These are phyloP conservation scores for Zeus faber DNA, from an alignment of 2,113 vertebrate genomes.

Conservation along the genomic window DNA sequence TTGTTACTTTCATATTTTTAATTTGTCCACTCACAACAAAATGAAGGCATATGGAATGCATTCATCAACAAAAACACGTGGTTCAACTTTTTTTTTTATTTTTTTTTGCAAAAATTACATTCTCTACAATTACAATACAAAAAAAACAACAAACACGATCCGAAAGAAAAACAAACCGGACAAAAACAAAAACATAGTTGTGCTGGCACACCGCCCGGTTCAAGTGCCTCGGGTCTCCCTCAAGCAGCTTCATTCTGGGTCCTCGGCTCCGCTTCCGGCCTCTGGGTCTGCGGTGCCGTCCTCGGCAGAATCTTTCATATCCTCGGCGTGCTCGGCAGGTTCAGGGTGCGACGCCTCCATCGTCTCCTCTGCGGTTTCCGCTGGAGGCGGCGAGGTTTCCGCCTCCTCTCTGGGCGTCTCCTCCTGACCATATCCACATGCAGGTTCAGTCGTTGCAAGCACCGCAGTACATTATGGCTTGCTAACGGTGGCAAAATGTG, in stretches of 20 bases:
- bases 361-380: conserved; percentile 55
- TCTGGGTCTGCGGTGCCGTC: background rate
- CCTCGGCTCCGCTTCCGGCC: conserved; percentile 24
- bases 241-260: conserved; percentile 30
- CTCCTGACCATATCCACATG: conserved; percentile 38
- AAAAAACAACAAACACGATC: conserved; percentile 24
- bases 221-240: background rate
- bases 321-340: conserved; percentile 23
- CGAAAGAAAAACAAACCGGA: background rate
- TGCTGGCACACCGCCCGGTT: no score
- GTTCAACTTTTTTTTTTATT: no score
- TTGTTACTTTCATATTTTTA: conserved; percentile 22
- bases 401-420: conserved; percentile 26
- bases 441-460: background rate
- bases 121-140: conserved; percentile 32
- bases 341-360: conserved; percentile 53
- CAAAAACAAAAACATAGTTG: no score
- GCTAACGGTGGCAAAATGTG: no score
- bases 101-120: background rate
- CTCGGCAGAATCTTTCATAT: conserved; percentile 33
- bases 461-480: no score
- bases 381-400: conserved; percentile 7
- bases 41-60: conserved; percentile 10
- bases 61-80: conserved; percentile 1
- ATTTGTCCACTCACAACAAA: conserved; percentile 28